Base-by-base conservation (phyloP, 1,140 invertebrate genomes). In the Aricia agestis region DNA sequence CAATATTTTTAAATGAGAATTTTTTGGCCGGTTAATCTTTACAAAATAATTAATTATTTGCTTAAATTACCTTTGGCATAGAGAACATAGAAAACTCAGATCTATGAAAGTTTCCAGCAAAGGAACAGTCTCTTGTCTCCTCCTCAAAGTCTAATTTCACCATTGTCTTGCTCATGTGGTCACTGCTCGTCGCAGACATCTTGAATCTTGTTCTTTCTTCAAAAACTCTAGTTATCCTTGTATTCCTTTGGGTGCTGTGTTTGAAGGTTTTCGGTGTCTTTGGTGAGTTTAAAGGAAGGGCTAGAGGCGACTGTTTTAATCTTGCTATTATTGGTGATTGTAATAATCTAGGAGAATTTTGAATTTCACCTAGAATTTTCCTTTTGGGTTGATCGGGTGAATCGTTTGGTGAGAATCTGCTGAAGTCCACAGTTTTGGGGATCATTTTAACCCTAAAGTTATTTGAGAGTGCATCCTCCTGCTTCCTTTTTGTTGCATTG, bases 391-490 rank as follows among this genome's bases (percentile, higher is more conserved):
- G 88, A 85, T n/a, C 82, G 82, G 6, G 65, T 80, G 31, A 74
- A 13, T 5, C 78, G 79, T 63, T 52, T 68, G 79, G 77, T 69
- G 76, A 61, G 65, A 70, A 78, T 19, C 79, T 74, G 68, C 78
- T 82, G 70, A 91, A 87, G 74, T 87, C 82, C 2, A 91, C 67
- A 0, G 84, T 82, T n/a, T 88, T 83, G 0, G 89, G 89, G 59
- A 82, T 82, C 80, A 89, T 86, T 74, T 89, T 89, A 42, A 78
- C 59, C 77, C 86, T 91, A 76, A 78, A 91, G 74, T 89, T 90
- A 41, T 74, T 69, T 36, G 83, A 68, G 13, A 76, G 10, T 0
- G 89, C 81, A 11, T 88, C 86, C 17, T 87, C 85, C 13, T 84
- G 84, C 70, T 89, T 87, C 6, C 89, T 59, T 69, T 91, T 91